Base-by-base conservation (phyloP, 2,797 vertebrate species). In the Aldrovandia affinis region DNA sequence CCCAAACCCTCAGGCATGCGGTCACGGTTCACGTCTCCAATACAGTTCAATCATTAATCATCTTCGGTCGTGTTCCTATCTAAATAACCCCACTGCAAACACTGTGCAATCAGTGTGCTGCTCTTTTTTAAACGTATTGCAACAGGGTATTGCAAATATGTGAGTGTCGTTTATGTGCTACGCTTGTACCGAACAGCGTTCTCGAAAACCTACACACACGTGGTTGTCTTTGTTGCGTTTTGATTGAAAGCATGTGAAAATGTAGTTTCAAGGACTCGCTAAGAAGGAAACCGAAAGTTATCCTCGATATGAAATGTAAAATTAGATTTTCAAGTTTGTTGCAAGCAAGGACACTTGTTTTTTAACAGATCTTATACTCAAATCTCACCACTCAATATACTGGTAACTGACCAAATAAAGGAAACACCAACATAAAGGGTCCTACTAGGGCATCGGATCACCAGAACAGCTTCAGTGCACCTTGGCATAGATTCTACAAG, bases 31-130 rank as follows among this genome's bases (percentile, higher is more conserved):
- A 81, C 65, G 77, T 86, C 36, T 70, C 28, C 55, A 75, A 28
- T 84, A 59, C 75, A 79, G 83, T 73, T 85, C n/a, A 86, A 79
- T 87, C 42, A 86, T 83, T 86, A 36, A 84, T 78, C 83, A 81
- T 81, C 70, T 77, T 25, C 44, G 70, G 70, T 15, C 15, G 70
- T 14, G 70, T 47, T 3, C 22, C 39, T n/a, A 3, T 78, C 73
- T 70, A 3, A n/a, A 70, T 18, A 70, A 70, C 4, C 8, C 65
- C 4, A 1, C 42, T 18, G 25, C 7, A 8, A 20, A 78, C 75
- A 25, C 68, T 39, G 42, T 30, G 12, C 44, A 73, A 30, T 57
- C 36, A 73, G 39, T 18, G 3, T 1, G 22, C 25, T 25, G 33
- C 10, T 68, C 22, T n/a, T 77, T 73, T 52, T 61, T 61, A 47